A percentile compares a stretch with the other conserved stretches of the same genome.
Conservation (phyloP, 2,888 invertebrate genomes). For the Hyposoter didymator region DNA sequence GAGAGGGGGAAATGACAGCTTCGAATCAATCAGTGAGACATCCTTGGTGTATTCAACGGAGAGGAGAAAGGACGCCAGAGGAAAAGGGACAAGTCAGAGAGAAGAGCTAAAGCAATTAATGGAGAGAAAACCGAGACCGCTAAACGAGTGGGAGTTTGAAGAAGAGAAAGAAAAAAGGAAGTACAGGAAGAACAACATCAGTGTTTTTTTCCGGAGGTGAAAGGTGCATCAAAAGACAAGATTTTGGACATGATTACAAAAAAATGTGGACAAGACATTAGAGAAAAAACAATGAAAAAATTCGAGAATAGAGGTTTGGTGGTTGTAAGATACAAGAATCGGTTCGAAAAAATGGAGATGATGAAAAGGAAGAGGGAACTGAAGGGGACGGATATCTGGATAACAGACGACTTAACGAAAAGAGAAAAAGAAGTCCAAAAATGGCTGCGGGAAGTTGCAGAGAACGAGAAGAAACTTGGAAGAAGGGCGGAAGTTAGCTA, state of each 20-base stretch:
- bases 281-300: slow-evolving; percentile 24
- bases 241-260: slow-evolving; percentile 13
- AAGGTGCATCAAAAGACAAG: slow-evolving; percentile 13
- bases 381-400: slow-evolving; percentile 1
- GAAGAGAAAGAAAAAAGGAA: slow-evolving; percentile 21
- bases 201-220: slow-evolving; percentile 15
- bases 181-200: slow-evolving; percentile 41
- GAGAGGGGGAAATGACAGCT: background rate
- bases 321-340: slow-evolving; percentile 30
- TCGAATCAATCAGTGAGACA: background rate
- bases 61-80: background rate
- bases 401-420: slow-evolving; percentile 41
- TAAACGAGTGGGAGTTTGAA: background rate
- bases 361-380: slow-evolving; percentile 30
- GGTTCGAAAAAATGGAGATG: background rate
- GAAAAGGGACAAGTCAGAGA: background rate
- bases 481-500: slow-evolving; percentile 4
- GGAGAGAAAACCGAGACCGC: slow-evolving; percentile 14
- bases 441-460: slow-evolving; percentile 7
- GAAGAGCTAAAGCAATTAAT: background rate
- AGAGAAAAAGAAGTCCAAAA: slow-evolving; percentile 41
- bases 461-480: background rate
- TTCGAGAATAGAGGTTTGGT: slow-evolving; percentile 7
- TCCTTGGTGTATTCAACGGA: background rate
- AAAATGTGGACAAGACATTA: slow-evolving; percentile 35